Base-by-base conservation (phyloP, 2,888 invertebrate genomes). In the Phyllotreta cruciferae region DNA sequence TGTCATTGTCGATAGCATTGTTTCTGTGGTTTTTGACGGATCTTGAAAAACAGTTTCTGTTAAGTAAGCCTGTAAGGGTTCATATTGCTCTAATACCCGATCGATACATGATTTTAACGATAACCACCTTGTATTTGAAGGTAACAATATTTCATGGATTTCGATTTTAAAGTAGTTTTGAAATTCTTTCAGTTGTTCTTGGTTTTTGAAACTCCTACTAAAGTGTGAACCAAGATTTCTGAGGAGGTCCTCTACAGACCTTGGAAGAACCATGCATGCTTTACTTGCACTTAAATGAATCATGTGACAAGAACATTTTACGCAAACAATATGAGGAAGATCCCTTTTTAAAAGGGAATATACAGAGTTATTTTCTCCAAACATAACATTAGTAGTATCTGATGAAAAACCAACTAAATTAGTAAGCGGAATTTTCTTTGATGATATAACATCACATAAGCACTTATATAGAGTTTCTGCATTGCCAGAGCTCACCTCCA, bases 251-350 rank as follows among this genome's bases (percentile, higher is more conserved):
- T 73, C 72, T n/a, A 73, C 66, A 9, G 49, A 60, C 50, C 63
- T 56, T 4, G 79, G 79, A 14, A 79, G 64, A 66, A 74, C 74
- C 1, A 77, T 62, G 66, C 77, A 78, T 14, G 78, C 77, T 65
- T 77, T 72, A 6, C 72, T 72, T 54, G 75, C 67, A 38, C 73
- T 69, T 55, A 78, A 67, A 66, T 77, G 72, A 41, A 75, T 72
- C 69, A 75, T 71, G 63, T 77, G 79, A 62, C 78, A 79, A 35
- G 72, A 74, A 63, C 77, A 80, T 65, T 75, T 77, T 34, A 78
- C 63, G 36, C 68, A 71, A 6, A 73, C 71, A 63, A 78, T 75
- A 53, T 62, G 6, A 9, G 64, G 60, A n/a, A 63, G 36, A 1
- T 63, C 53, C 38, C 55, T 11, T 38, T 62, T 65, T 24, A 65